A percentile compares a stretch with the other conserved stretches of the same genome.
Evolutionary conservation across 2,888 invertebrate species (phyloP).

Genomic region (Callyntrura guangdongensis): DNA sequence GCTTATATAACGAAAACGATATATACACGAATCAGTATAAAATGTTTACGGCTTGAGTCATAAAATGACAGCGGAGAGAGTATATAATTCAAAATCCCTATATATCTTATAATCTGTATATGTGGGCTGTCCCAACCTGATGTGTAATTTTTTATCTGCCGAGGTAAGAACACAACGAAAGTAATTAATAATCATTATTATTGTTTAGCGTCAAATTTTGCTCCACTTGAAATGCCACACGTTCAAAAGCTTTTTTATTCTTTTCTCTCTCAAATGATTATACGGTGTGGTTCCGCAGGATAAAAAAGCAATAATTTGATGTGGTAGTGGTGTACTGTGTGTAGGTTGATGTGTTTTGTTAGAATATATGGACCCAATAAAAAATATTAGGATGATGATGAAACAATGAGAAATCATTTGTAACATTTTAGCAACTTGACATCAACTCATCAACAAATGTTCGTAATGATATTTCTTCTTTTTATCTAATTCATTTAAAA

Average conservation of each 20-base stretch:
- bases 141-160: conserved; percentile 30
- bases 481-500: conserved; percentile 50
- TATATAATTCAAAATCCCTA: neutral
- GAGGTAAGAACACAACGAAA: conserved; percentile 49
- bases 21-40: neutral
- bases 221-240: conserved; percentile 73
- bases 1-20: conserved; percentile 23
- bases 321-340: conserved; percentile 46
- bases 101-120: neutral
- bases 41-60: conserved; percentile 13
- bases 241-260: conserved; percentile 42
- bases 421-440: conserved; percentile 74
- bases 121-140: conserved; percentile 32
- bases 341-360: neutral
- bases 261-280: conserved; percentile 43
- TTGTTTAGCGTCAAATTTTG: conserved; percentile 71
- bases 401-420: conserved; percentile 76
- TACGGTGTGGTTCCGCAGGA: conserved; percentile 65
- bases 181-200: conserved; percentile 75
- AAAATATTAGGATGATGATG: conserved; percentile 68
- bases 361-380: conserved; percentile 45
- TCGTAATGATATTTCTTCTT: conserved; percentile 55
- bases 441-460: conserved; percentile 65
- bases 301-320: conserved; percentile 70
- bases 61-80: neutral